These are phyloP conservation scores for Falco berigora DNA, from an alignment of 2,797 vertebrate genomes.

Conservation along the genomic window DNA sequence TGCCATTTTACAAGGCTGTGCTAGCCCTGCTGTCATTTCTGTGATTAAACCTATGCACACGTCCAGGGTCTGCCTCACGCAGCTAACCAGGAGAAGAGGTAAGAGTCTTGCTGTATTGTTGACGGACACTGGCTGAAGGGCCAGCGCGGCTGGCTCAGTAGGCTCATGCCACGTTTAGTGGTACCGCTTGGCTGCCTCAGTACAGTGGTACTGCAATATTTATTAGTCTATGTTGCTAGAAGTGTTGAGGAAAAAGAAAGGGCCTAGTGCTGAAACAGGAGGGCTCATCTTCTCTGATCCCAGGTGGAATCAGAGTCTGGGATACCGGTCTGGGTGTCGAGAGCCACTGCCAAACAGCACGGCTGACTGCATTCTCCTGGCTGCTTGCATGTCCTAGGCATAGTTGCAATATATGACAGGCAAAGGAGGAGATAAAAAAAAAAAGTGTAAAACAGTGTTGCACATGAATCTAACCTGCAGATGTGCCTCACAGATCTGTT, in stretches of 20 bases:
- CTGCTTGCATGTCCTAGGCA: rapidly evolving
- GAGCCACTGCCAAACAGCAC: rapidly evolving
- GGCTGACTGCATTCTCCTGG: background rate
- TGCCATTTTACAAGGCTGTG: background rate
- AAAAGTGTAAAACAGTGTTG: background rate
- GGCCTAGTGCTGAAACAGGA: background rate
- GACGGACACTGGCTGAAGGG: background rate
- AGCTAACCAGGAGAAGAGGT: background rate
- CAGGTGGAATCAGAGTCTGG: background rate
- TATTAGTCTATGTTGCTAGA: background rate
- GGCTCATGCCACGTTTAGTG: rapidly evolving
- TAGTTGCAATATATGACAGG: rapidly evolving
- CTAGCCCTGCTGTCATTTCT: background rate
- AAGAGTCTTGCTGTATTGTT: background rate
- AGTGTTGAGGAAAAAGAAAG: background rate
- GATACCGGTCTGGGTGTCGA: background rate
- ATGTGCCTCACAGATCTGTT: background rate
- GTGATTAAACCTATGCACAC: background rate
- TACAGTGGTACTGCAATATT: rapidly evolving
- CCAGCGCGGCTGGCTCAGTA: rapidly evolving
- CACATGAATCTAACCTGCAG: background rate
- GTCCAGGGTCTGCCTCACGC: background rate
- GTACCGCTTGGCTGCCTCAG: background rate
- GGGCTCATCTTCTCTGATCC: background rate
- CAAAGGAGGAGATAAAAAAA: background rate